Conservation (phyloP, 2,797 vertebrate species). For the Halcyon badia region DNA sequence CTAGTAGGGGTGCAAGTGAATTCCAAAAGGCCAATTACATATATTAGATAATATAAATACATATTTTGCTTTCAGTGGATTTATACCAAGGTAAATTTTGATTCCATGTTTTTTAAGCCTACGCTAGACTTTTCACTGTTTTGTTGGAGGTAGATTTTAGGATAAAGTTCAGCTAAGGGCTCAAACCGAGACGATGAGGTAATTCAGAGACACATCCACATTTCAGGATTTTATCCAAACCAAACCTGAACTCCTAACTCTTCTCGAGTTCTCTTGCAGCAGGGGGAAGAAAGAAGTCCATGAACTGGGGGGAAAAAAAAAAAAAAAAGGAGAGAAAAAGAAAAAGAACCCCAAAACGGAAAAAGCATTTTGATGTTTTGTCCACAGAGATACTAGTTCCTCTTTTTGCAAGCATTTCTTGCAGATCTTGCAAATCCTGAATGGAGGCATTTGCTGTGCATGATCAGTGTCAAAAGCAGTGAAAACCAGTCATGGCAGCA, state of each 20-base stretch:
- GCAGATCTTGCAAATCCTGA: neutral
- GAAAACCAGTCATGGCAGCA: neutral
- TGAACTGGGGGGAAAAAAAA: neutral
- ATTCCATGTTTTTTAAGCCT: neutral
- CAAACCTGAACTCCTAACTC: slow-evolving; percentile 35
- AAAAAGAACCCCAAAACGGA: too few relatives aligned
- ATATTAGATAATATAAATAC: neutral
- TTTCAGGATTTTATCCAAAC: slow-evolving; percentile 61
- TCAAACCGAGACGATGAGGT: slow-evolving; percentile 50
- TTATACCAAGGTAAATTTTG: neutral
- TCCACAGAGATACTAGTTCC: neutral
- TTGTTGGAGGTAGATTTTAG: slow-evolving; percentile 1
- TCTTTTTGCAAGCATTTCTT: neutral
- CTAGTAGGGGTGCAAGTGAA: neutral
- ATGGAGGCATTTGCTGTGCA: neutral
- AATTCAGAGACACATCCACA: slow-evolving; percentile 40
- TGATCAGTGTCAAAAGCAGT: neutral
- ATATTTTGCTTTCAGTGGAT: neutral
- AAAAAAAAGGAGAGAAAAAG: neutral
- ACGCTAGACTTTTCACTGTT: neutral
- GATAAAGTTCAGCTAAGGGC: slow-evolving; percentile 51
- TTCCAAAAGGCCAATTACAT: neutral
- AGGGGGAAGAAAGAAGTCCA: neutral
- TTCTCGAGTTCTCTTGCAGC: neutral
- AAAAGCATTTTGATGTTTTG: neutral